A percentile compares a stretch with the other conserved stretches of the same genome.
Evolutionary conservation across 2,797 vertebrate genomes (phyloP).

Genomic region (Sparus aurata): DNA sequence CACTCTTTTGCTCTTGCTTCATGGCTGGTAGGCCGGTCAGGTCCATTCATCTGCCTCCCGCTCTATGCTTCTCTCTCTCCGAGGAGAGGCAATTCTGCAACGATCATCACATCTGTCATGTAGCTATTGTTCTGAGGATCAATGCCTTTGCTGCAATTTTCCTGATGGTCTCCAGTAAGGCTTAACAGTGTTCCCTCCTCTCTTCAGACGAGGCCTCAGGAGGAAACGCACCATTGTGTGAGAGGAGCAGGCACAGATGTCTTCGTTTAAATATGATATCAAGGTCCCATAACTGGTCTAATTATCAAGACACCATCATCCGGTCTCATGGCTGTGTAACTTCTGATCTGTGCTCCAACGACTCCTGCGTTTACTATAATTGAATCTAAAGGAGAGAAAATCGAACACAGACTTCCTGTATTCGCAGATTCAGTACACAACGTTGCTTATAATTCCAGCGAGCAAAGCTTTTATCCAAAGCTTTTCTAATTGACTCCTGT

Average conservation of each 20-base stretch:
- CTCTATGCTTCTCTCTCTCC: constrained; percentile 46
- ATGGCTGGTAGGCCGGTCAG: constrained; percentile 28
- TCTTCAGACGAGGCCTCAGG: constrained; percentile 38
- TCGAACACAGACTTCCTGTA: constrained; percentile 1
- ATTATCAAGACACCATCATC: constrained; percentile 35
- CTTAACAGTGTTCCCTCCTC: constrained; percentile 43
- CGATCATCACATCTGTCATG: constrained; percentile 80
- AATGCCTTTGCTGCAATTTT: constrained; percentile 73
- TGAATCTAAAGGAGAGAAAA: constrained; percentile 7
- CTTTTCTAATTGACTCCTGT: constrained; percentile 62
- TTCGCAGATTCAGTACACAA: constrained; percentile 41
- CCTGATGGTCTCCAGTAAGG: constrained; percentile 46
- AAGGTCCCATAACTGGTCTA: constrained; percentile 15
- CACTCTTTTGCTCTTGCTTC: constrained; percentile 14
- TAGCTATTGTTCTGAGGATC: constrained; percentile 76
- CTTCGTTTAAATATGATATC: constrained; percentile 35
- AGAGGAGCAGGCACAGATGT: constrained; percentile 24
- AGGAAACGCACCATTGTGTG: constrained; percentile 33
- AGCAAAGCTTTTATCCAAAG: constrained; percentile 48
- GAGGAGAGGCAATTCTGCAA: constrained; percentile 66
- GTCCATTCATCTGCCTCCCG: constrained; percentile 27
- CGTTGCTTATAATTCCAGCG: constrained; percentile 36
- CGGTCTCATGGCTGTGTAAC: not conserved
- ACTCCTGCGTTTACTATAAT: constrained; percentile 2
- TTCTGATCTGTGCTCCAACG: constrained; percentile 10